Percentiles rank a stretch among this genome's conserved stretches.
phyloP scores from a whole-genome alignment of 2,113 vertebrate species.

The Telmatochromis brichardi region DNA sequence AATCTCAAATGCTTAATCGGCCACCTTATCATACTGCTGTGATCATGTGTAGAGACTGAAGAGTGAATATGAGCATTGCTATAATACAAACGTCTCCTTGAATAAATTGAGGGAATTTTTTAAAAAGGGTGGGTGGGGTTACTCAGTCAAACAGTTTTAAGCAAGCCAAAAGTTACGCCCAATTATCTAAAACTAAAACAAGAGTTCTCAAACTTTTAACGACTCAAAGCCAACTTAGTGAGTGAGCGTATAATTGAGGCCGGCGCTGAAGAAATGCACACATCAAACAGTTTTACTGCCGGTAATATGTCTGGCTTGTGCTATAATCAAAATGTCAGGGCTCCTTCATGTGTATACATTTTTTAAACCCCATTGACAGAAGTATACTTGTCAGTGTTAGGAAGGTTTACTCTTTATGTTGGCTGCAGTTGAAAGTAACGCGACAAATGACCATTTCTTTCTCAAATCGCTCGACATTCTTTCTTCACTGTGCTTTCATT shows the following conservation, averaged over 20 bases:
- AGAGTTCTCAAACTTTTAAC: not conserved
- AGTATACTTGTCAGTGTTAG: not conserved
- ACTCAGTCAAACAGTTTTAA: not conserved
- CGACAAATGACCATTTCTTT: not conserved
- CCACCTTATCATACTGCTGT: not conserved
- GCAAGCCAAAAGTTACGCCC: not conserved
- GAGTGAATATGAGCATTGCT: not conserved
- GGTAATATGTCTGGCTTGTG: not conserved
- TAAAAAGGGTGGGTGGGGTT: not conserved
- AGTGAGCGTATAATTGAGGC: not conserved
- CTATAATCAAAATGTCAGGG: not conserved
- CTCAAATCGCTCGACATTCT: not conserved
- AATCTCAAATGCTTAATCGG: not conserved
- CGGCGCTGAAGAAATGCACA: not conserved
- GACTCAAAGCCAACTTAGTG: not conserved
- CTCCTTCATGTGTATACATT: not conserved
- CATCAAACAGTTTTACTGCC: not conserved
- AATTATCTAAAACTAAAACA: not conserved
- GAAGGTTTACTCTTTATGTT: not conserved
- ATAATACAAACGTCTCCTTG: not conserved
- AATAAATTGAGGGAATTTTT: not conserved
- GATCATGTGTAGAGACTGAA: not conserved
- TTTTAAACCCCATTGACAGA: not conserved
- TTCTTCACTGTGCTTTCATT: not conserved
- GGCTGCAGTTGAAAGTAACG: not conserved